Conservation (phyloP, 2,113 vertebrate species). For the Barbus barbus region DNA sequence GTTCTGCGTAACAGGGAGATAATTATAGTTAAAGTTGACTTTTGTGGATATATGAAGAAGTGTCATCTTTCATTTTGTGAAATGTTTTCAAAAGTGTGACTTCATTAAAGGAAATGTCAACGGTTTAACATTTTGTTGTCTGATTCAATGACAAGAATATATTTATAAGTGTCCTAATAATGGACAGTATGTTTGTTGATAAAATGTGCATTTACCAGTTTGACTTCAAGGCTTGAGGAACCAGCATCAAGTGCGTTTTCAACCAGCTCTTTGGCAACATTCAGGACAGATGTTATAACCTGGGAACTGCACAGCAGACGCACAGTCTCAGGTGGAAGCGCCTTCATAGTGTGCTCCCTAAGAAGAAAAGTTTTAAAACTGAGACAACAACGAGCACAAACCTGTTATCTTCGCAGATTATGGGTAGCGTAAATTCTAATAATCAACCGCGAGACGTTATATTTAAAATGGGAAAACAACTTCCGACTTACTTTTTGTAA, state of each 20-base stretch:
- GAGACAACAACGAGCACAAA: not conserved
- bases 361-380: not conserved
- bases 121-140: not conserved
- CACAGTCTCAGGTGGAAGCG: constrained; percentile 82
- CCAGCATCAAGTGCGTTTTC: constrained; percentile 93
- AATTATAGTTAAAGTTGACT: too few relatives aligned
- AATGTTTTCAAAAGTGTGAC: not conserved
- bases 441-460: not conserved
- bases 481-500: not conserved
- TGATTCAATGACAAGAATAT: not conserved
- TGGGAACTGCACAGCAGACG: constrained; percentile 90
- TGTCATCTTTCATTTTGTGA: not conserved
- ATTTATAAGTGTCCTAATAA: not conserved
- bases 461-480: not conserved
- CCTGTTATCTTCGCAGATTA: not conserved
- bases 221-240: constrained; percentile 86
- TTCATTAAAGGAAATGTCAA: not conserved
- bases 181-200: not conserved
- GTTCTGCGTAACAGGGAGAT: constrained; percentile 62
- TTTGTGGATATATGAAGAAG: too few relatives aligned
- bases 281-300: constrained; percentile 88
- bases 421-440: not conserved
- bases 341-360: constrained; percentile 80
- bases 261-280: constrained; percentile 90
- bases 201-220: constrained; percentile 76